Base-by-base conservation (phyloP, 2,888 invertebrate genomes). In the Psylliodes chrysocephalus region DNA sequence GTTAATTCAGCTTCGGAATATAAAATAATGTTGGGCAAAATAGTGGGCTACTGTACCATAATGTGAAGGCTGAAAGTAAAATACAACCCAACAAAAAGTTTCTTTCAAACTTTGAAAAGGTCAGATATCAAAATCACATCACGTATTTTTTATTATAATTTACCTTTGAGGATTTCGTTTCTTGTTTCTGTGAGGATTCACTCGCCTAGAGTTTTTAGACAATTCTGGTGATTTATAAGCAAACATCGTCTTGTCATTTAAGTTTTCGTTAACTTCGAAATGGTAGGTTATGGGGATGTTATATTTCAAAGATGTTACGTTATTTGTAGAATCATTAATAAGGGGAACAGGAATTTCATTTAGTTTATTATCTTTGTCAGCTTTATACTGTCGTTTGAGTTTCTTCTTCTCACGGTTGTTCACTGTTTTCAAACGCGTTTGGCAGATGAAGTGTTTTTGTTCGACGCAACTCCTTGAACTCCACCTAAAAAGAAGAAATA, bases 401-500 rank as follows among this genome's bases (percentile, higher is more conserved):
- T 84, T 84, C 66, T 85, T 85, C 63, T 85, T 80, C 60, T 83
- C 85, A 14, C 83, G 77, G 66, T 84, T 85, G 25, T 83, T 79
- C 1, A 86, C 82, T 66, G 85, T 86, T 57, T 81, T 84, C 3
- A 88, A 81, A 75, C 85, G 87, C 12, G 87, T 87, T 79, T 92
- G 90, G 81, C 92, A 92, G 76, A 92, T 88, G 83, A 85, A 92
- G 76, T 89, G 86, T 66, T 87, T 89, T 10, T 83, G 81, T 66
- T 88, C 86, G 63, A 88, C 79, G 82, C 92, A 92, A 75, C 84
- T 86, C 44, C 86, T 84, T 0, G 89, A 86, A 51, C 86, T 86
- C 92, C 92, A 92, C 76, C 88, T 88, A 82, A 63, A 84, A 78
- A 71, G n/a, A n/a, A n/a, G n/a, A n/a, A n/a, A n/a, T n/a, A n/a